phyloP scores from a whole-genome alignment of 1,140 invertebrate genomes.

The Drosophila arawakana region DNA sequence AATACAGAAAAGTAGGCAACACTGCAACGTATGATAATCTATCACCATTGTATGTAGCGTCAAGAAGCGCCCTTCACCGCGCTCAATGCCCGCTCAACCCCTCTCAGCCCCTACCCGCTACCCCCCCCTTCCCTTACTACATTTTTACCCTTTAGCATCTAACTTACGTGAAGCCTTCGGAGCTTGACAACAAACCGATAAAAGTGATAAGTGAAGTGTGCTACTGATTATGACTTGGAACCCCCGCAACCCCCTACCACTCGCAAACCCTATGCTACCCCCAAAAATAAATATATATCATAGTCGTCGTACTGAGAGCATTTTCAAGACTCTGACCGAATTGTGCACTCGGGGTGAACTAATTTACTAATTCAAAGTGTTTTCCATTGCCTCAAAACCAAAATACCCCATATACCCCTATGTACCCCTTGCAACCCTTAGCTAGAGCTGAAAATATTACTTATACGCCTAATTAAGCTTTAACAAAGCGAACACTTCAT shows the following conservation, averaged over 20 bases:
- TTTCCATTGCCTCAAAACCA: background rate
- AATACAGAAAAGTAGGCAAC: background rate
- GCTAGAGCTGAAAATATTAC: slow-evolving; percentile 73
- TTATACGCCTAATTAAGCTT: slow-evolving; percentile 80
- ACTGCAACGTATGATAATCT: slow-evolving; percentile 5
- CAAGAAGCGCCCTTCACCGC: too few species aligned
- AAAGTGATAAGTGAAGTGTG: slow-evolving; percentile 46
- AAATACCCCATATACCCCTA: slow-evolving; percentile 11
- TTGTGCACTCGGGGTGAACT: slow-evolving; percentile 75
- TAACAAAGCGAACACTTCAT: slow-evolving; percentile 81
- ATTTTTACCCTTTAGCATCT: too few species aligned
- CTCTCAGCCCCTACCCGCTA: too few species aligned
- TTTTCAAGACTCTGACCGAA: slow-evolving; percentile 45
- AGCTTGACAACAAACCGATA: slow-evolving; percentile 10
- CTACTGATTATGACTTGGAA: slow-evolving; percentile 16
- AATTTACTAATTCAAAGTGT: slow-evolving; percentile 72
- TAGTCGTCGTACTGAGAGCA: too few species aligned
- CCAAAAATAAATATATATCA: too few species aligned
- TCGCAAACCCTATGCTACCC: background rate
- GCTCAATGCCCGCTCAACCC: too few species aligned
- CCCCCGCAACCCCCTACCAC: background rate
- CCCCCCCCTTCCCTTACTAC: too few species aligned
- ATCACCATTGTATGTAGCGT: background rate
- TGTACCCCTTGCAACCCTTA: slow-evolving; percentile 5
- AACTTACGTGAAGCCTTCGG: background rate